phyloP scores from a whole-genome alignment of 2,888 invertebrate genomes.

The Tetanocera ferruginea region DNA sequence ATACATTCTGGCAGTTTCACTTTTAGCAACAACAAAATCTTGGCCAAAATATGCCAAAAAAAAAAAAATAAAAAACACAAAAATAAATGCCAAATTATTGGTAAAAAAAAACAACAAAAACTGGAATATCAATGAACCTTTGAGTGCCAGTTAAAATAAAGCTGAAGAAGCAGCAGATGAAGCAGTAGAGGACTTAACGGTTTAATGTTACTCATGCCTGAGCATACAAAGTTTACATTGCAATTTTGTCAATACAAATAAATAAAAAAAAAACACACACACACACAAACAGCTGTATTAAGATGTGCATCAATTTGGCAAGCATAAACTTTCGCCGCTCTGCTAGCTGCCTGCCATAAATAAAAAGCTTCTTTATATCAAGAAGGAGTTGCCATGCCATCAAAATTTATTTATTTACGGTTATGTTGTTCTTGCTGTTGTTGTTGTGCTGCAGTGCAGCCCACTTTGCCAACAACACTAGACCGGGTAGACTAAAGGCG shows the following conservation, averaged over 20 bases:
- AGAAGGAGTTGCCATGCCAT: constrained; percentile 17
- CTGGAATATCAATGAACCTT: constrained; percentile 37
- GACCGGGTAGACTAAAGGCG: not conserved
- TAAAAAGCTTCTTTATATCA: not conserved
- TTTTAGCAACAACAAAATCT: constrained; percentile 15
- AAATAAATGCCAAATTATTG: not conserved
- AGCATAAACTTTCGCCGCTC: not conserved
- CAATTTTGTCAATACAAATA: not conserved
- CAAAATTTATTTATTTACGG: constrained; percentile 15
- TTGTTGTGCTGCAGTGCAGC: not conserved
- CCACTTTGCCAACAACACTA: not conserved
- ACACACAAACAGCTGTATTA: not conserved
- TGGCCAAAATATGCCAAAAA: not conserved
- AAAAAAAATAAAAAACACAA: not conserved
- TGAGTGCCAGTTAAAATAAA: not conserved
- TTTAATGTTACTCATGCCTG: not conserved
- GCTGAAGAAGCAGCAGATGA: not conserved
- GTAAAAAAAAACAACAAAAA: not conserved
- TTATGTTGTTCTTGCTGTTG: not conserved
- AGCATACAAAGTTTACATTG: not conserved
- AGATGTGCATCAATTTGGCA: not conserved
- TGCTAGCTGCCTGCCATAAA: not conserved
- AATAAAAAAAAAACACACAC: constrained; percentile 3
- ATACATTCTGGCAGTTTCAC: constrained; percentile 7
- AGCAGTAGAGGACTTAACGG: not conserved